phyloP scores from a whole-genome alignment of 1,140 invertebrate species.

The Drosophila erecta region DNA sequence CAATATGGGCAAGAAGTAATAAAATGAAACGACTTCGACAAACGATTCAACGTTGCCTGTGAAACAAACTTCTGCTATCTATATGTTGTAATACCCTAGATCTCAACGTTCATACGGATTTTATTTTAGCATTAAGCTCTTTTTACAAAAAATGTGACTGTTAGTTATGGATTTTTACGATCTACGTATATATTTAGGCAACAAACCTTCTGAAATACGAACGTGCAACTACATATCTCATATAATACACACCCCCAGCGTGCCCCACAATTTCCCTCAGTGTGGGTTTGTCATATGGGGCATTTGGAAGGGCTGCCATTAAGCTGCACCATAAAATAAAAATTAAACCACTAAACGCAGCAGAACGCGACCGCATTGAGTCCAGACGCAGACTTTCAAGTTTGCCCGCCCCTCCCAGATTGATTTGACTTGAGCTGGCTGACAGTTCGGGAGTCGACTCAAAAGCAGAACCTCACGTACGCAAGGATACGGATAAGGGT shows the following conservation, averaged over 20 bases:
- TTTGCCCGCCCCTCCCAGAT: slow-evolving; percentile 12
- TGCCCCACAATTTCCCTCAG: not conserved
- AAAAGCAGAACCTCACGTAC: slow-evolving; percentile 52
- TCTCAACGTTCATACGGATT: too few species aligned
- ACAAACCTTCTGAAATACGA: too few species aligned
- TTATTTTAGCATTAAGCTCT: too few species aligned
- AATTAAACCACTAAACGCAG: slow-evolving; percentile 81
- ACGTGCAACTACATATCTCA: too few species aligned
- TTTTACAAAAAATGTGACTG: too few species aligned
- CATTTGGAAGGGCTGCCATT: slow-evolving; percentile 50
- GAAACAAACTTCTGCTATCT: too few species aligned
- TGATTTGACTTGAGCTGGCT: slow-evolving; percentile 38
- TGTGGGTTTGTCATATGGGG: slow-evolving; percentile 21
- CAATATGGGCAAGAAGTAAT: too few species aligned
- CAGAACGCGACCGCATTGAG: slow-evolving; percentile 36
- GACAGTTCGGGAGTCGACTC: slow-evolving; percentile 54
- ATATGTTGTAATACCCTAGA: too few species aligned
- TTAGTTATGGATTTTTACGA: too few species aligned
- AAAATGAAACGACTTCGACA: too few species aligned
- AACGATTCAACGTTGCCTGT: too few species aligned
- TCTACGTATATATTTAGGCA: too few species aligned
- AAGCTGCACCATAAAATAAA: slow-evolving; percentile 78
- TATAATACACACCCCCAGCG: not conserved
- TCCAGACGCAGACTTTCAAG: slow-evolving; percentile 39
- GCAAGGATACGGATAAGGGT: slow-evolving; percentile 5